These are phyloP conservation scores for Coecobrya sp. DNA, from an alignment of 2,888 invertebrate genomes.

Conservation along the genomic window DNA sequence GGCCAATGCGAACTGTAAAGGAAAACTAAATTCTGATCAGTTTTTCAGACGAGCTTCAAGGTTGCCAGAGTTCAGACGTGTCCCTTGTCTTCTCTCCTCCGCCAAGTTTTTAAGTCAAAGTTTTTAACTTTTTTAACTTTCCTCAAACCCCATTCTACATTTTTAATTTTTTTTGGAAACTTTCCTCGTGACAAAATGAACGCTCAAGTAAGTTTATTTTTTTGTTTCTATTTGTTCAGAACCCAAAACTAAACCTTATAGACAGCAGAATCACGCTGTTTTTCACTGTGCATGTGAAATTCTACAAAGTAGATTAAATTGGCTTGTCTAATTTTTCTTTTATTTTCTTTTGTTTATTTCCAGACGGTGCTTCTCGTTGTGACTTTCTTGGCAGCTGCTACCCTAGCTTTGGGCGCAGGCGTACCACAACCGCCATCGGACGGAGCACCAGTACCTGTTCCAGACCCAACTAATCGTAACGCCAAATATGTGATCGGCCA, in stretches of 20 bases:
- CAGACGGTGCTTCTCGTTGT: conserved; percentile 45
- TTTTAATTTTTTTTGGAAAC: neutral
- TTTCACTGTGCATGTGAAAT: too few relatives aligned
- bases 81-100: neutral
- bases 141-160: neutral
- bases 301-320: too few relatives aligned
- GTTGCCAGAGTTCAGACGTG: conserved; percentile 50
- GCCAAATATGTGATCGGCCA: neutral
- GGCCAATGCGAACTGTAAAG: conserved; percentile 64
- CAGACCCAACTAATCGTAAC: conserved; percentile 23
- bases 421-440: neutral
- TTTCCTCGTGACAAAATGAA: conserved; percentile 49
- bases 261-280: too few relatives aligned
- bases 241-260: too few relatives aligned
- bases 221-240: conserved; percentile 40
- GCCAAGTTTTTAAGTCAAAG: neutral
- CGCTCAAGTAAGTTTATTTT: conserved; percentile 65
- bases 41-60: conserved; percentile 23
- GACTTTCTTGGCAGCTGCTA: conserved; percentile 66
- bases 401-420: conserved; percentile 53
- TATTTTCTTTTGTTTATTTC: conserved; percentile 37
- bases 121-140: neutral
- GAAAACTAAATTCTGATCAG: neutral
- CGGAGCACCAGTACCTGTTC: neutral
- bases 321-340: neutral